A percentile compares a stretch with the other conserved stretches of the same genome.
Conservation (phyloP, 2,797 vertebrate genomes). For the Karalla daura region DNA sequence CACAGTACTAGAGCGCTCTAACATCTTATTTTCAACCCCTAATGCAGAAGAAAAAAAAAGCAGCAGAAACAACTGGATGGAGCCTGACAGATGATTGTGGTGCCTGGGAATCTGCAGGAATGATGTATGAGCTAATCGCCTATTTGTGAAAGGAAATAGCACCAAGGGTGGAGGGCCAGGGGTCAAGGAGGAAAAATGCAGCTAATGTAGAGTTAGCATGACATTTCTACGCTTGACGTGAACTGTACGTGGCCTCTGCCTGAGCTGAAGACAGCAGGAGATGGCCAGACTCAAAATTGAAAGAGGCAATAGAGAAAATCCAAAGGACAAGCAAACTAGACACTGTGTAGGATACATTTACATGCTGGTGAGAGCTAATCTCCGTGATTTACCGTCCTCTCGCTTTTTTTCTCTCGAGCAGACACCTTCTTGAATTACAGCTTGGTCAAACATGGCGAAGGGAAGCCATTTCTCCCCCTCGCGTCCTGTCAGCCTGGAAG, state of each 20-base stretch:
- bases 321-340: conserved; percentile 29
- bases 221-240: conserved; percentile 60
- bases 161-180: conserved; percentile 44
- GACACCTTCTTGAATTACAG: conserved; percentile 67
- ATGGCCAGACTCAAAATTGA: conserved; percentile 40
- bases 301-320: conserved; percentile 36
- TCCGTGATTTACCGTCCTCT: conserved; percentile 52
- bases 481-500: conserved; percentile 69
- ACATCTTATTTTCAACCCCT: conserved; percentile 29
- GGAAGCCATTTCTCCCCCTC: conserved; percentile 51
- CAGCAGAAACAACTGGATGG: conserved; percentile 23
- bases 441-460: conserved; percentile 57
- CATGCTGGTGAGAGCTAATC: conserved; percentile 9
- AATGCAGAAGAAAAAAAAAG: not conserved
- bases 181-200: conserved; percentile 61
- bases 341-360: conserved; percentile 36
- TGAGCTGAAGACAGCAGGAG: conserved; percentile 36
- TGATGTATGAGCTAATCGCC: conserved; percentile 70
- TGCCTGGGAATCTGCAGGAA: conserved; percentile 55
- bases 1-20: not conserved
- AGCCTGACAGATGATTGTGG: conserved; percentile 56
- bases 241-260: conserved; percentile 60
- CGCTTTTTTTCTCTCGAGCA: conserved; percentile 57
- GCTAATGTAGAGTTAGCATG: conserved; percentile 62
- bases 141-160: conserved; percentile 75